Percentiles rank a stretch among this genome's conserved stretches.
phyloP scores from a whole-genome alignment of 2,113 vertebrate genomes.

The Amblyornis subalaris region DNA sequence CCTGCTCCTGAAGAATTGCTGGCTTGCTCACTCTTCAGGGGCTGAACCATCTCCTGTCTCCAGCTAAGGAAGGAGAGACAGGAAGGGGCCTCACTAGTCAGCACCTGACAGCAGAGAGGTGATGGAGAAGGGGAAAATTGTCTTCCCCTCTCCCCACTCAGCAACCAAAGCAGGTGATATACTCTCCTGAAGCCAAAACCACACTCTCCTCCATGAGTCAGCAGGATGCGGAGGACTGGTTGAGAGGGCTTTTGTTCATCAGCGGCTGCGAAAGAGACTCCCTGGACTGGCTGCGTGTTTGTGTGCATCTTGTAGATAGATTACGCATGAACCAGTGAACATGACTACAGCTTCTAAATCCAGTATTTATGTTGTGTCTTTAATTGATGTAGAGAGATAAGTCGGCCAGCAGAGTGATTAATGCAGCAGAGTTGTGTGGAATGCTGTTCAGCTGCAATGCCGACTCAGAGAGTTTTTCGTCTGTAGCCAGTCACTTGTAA shows the following conservation, averaged over 20 bases:
- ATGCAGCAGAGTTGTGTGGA: neutral
- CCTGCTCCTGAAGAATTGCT: neutral
- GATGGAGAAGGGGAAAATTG: neutral
- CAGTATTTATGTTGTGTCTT: slow-evolving; percentile 45
- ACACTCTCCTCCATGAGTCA: neutral
- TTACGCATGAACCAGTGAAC: neutral
- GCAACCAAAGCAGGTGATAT: neutral
- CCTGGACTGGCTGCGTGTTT: neutral
- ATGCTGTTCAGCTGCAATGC: neutral
- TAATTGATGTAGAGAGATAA: slow-evolving; percentile 2
- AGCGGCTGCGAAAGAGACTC: neutral
- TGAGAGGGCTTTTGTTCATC: neutral
- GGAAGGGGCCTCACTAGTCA: neutral
- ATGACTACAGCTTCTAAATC: slow-evolving; percentile 36
- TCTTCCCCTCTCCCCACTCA: neutral
- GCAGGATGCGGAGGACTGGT: neutral
- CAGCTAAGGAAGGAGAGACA: neutral
- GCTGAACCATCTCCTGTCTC: neutral
- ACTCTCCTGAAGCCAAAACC: neutral
- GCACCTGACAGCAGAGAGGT: neutral
- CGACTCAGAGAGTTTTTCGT: neutral
- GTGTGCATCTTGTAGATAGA: slow-evolving; percentile 23
- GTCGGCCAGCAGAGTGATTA: slow-evolving; percentile 35
- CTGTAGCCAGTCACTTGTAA: neutral
- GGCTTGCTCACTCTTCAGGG: neutral